Conservation (phyloP, 2,888 invertebrate genomes). For the Cheilosia scutellata region DNA sequence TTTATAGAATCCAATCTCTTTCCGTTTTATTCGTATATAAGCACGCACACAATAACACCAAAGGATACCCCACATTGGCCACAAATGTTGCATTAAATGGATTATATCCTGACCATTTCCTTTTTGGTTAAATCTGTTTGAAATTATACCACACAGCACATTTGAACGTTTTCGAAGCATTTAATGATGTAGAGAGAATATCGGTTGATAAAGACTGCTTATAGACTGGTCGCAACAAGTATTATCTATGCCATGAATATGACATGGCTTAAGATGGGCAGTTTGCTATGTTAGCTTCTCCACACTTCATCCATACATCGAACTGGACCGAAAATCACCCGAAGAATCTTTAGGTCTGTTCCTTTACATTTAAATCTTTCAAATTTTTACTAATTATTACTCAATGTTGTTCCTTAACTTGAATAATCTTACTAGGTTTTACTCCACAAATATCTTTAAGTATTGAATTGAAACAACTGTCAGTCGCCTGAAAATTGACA, state of each 20-base stretch:
- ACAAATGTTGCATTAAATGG: slow-evolving; percentile 61
- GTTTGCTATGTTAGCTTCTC: too few relatives aligned
- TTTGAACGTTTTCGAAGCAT: slow-evolving; percentile 35
- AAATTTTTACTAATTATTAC: too few relatives aligned
- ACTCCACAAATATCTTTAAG: too few relatives aligned
- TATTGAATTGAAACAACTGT: too few relatives aligned
- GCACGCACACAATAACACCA: slow-evolving; percentile 6
- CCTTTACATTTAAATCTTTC: too few relatives aligned
- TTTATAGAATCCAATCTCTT: slow-evolving; percentile 24
- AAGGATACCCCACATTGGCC: slow-evolving; percentile 47
- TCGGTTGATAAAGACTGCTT: neutral
- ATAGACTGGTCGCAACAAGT: neutral
- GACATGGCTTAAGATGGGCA: neutral
- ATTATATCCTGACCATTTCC: slow-evolving; percentile 59
- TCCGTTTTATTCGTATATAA: slow-evolving; percentile 18
- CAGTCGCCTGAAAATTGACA: too few relatives aligned
- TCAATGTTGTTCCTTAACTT: too few relatives aligned
- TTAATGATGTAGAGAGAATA: slow-evolving; percentile 32
- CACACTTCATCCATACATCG: too few relatives aligned
- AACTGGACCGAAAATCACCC: too few relatives aligned
- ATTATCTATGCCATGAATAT: neutral
- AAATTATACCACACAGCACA: slow-evolving; percentile 29
- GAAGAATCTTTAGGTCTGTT: too few relatives aligned
- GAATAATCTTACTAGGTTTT: too few relatives aligned
- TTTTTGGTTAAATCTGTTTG: slow-evolving; percentile 50